Percentiles rank a stretch among this genome's conserved stretches.
These are phyloP conservation scores for Monarcha castaneiventris DNA, from an alignment of 2,113 vertebrate species.

Conservation along the genomic window DNA sequence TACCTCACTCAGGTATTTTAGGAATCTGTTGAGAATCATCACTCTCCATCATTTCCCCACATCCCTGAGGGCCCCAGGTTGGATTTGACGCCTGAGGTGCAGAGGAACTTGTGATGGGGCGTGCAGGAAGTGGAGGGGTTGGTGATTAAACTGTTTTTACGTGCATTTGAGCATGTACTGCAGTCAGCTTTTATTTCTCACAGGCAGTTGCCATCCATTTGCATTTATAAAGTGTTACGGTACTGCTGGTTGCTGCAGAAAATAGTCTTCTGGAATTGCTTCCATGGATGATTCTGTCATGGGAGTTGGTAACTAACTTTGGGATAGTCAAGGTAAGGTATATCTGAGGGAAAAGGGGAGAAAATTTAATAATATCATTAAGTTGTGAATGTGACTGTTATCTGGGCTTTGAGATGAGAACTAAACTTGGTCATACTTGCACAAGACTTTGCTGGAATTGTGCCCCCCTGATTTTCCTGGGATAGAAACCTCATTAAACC, in stretches of 20 bases:
- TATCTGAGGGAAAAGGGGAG: background rate
- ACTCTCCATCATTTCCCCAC: background rate
- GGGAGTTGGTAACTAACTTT: background rate
- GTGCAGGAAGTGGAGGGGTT: background rate
- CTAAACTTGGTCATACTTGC: background rate
- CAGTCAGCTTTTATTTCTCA: slow-evolving; percentile 6
- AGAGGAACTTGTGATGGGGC: background rate
- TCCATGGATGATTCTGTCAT: background rate
- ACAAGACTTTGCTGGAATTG: background rate
- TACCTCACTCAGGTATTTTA: background rate
- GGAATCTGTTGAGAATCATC: rapidly evolving
- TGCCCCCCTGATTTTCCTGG: background rate
- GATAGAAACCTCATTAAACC: background rate
- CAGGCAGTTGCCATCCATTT: background rate
- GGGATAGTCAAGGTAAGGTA: background rate
- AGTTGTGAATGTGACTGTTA: background rate
- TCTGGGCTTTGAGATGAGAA: background rate
- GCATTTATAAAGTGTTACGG: background rate
- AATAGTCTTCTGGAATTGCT: background rate
- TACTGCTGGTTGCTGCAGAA: background rate
- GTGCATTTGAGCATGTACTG: background rate
- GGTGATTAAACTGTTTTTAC: background rate
- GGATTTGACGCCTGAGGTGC: background rate
- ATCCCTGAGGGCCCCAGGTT: background rate
- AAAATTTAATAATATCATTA: background rate